These are phyloP conservation scores for Thunnus thynnus DNA, from an alignment of 2,113 vertebrate species.

Conservation along the genomic window DNA sequence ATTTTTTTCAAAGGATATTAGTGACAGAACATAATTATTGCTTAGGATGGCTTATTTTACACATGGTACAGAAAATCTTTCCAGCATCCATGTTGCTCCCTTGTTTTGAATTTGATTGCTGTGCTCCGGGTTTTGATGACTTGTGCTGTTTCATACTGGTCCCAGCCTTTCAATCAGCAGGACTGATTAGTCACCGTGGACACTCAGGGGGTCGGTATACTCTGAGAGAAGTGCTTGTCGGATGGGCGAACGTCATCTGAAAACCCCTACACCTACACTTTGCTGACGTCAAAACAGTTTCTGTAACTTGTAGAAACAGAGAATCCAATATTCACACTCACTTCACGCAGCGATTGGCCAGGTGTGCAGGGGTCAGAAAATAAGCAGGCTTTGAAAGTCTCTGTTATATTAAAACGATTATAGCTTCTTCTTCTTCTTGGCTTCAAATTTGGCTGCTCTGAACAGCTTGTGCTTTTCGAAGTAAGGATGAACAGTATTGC, in stretches of 20 bases:
- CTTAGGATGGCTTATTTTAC: background rate
- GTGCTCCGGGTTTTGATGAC: background rate
- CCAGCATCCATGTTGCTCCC: background rate
- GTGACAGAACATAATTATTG: background rate
- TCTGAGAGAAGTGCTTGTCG: slow-evolving; percentile 14
- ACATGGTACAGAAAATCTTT: background rate
- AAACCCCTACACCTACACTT: background rate
- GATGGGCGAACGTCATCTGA: background rate
- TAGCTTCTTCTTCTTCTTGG: no score
- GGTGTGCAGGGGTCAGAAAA: background rate
- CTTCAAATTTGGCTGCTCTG: no score
- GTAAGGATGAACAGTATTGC: no score
- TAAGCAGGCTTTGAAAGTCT: background rate
- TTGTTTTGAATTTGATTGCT: background rate
- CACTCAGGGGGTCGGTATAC: background rate
- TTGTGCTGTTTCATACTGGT: slow-evolving; percentile 1
- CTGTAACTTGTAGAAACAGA: no score
- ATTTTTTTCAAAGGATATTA: background rate
- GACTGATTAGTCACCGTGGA: background rate
- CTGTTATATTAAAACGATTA: no score
- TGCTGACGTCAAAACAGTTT: background rate
- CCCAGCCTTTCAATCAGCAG: background rate
- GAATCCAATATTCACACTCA: no score
- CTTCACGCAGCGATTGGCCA: background rate
- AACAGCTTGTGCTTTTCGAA: no score